Percentiles rank a stretch among this genome's conserved stretches.
Conservation (phyloP, 1,140 invertebrate species). For the Drosophila insularis region DNA sequence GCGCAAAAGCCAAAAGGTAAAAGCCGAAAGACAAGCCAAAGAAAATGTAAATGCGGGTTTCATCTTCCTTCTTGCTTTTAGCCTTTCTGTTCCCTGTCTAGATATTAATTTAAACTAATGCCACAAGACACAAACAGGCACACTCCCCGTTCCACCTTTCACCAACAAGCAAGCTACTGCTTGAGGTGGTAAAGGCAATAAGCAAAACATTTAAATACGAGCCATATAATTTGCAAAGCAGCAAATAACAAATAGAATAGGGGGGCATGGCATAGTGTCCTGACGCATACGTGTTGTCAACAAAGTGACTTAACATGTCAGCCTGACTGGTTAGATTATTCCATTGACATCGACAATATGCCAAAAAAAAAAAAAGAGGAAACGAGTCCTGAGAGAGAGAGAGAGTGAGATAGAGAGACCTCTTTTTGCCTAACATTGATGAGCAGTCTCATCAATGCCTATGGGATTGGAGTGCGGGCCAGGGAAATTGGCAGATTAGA, state of each 20-base stretch:
- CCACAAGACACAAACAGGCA: constrained; percentile 38
- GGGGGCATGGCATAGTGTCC: constrained; percentile 5
- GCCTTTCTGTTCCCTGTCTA: constrained; percentile 31
- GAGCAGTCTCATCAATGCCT: constrained; percentile 42
- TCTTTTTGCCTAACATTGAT: constrained; percentile 33
- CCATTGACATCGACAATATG: constrained; percentile 58
- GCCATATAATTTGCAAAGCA: constrained; percentile 56
- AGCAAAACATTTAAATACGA: constrained; percentile 57
- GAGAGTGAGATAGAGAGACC: not conserved
- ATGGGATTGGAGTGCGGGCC: constrained; percentile 17
- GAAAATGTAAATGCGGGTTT: constrained; percentile 33
- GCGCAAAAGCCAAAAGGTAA: constrained; percentile 18
- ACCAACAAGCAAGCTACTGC: not conserved
- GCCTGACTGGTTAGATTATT: constrained; percentile 63
- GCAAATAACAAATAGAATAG: constrained; percentile 10
- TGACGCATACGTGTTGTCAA: constrained; percentile 32
- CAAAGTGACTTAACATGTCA: constrained; percentile 75
- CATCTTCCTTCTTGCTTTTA: not conserved
- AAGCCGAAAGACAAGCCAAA: constrained; percentile 18
- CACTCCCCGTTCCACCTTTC: constrained; percentile 13
- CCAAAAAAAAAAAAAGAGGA: constrained; percentile 27
- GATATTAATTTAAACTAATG: constrained; percentile 72
- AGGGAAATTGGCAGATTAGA: not conserved
- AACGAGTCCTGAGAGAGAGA: constrained; percentile 2
- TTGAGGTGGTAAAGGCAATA: constrained; percentile 23